Evolutionary conservation across 2,113 vertebrate species (phyloP).

Genomic region (Rhabdornis inornatus): DNA sequence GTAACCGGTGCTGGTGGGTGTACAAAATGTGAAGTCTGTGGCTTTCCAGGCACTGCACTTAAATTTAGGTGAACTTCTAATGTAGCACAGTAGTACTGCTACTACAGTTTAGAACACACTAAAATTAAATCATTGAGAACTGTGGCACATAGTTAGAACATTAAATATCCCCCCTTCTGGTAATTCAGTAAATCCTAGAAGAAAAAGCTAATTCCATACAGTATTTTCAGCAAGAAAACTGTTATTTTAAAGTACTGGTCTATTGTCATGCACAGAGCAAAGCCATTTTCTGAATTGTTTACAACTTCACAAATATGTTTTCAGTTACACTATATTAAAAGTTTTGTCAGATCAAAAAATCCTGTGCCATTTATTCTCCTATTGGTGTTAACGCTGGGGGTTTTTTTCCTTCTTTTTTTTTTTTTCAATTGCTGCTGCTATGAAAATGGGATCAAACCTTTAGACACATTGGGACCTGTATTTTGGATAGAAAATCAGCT

Average conservation of each 20-base stretch:
- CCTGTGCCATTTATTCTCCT: neutral
- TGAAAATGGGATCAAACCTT: neutral
- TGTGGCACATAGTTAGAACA: neutral
- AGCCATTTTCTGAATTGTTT: neutral
- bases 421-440: neutral
- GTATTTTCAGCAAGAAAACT: neutral
- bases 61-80: neutral
- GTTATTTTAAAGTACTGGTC: neutral
- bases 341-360: neutral
- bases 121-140: neutral
- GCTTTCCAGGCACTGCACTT: neutral
- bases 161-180: neutral
- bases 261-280: neutral
- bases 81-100: neutral
- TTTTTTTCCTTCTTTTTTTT: neutral
- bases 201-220: neutral
- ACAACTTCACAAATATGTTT: neutral
- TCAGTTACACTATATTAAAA: neutral
- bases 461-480: neutral
- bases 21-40: neutral
- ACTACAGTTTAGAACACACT: neutral
- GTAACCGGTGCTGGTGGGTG: neutral
- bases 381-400: rapidly evolving
- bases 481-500: neutral
- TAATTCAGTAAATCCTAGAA: neutral